Evolutionary conservation across 2,113 vertebrate species (phyloP).

Genomic region (Delphinapterus leucas): DNA sequence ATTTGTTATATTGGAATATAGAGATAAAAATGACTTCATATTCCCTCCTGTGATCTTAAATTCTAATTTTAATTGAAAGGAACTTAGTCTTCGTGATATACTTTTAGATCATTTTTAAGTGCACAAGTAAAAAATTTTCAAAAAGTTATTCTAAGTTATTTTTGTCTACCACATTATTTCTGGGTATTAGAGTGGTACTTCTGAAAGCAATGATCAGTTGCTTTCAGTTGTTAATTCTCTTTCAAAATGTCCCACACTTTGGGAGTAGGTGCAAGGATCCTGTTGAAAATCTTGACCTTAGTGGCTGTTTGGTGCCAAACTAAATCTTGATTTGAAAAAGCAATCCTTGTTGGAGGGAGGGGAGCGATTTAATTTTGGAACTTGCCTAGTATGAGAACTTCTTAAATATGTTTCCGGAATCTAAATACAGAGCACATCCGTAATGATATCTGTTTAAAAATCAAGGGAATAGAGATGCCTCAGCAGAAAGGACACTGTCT

Average conservation of each 20-base stretch:
- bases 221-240: not conserved
- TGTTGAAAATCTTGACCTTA: not conserved
- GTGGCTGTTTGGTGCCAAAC: not conserved
- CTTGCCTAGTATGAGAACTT: not conserved
- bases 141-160: not conserved
- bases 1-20: not conserved
- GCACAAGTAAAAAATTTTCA: constrained; percentile 17
- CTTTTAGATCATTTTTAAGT: constrained; percentile 33
- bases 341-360: fast-evolving
- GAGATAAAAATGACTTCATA: not conserved
- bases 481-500: not conserved
- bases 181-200: not conserved
- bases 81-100: not conserved
- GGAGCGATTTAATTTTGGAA: not conserved
- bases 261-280: not conserved
- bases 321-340: not conserved
- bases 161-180: not conserved
- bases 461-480: not conserved
- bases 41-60: not conserved
- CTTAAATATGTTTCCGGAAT: not conserved
- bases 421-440: not conserved
- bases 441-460: constrained; percentile 36
- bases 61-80: constrained; percentile 7
- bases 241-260: not conserved
- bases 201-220: not conserved